These are phyloP conservation scores for Zaprionus gabonicus DNA, from an alignment of 1,140 invertebrate genomes.

Conservation along the genomic window DNA sequence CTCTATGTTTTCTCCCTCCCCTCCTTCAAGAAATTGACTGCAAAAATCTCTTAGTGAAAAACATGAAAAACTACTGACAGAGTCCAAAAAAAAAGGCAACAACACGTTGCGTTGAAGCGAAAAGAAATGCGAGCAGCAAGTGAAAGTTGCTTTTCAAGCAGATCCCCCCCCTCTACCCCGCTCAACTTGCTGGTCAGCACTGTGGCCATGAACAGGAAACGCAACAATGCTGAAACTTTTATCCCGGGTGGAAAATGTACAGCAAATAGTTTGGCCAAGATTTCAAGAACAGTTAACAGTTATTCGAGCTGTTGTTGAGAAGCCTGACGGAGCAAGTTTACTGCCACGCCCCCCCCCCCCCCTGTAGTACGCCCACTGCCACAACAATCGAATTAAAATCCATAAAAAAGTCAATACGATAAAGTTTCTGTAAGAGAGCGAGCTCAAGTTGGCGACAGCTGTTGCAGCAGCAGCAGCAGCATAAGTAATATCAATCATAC, in stretches of 20 bases:
- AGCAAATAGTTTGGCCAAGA: slow-evolving; percentile 53
- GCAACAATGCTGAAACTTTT: slow-evolving; percentile 65
- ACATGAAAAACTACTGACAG: slow-evolving; percentile 35
- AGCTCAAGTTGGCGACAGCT: slow-evolving; percentile 20
- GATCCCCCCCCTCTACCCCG: not conserved
- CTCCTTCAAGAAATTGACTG: slow-evolving; percentile 27
- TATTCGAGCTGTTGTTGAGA: slow-evolving; percentile 26
- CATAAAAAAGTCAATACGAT: slow-evolving; percentile 65
- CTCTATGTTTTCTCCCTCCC: not conserved
- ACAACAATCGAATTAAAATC: slow-evolving; percentile 62
- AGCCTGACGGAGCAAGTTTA: slow-evolving; percentile 20
- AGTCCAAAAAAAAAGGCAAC: slow-evolving; percentile 1
- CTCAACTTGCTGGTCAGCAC: slow-evolving; percentile 9
- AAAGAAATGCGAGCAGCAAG: slow-evolving; percentile 58
- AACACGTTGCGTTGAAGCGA: slow-evolving; percentile 55
- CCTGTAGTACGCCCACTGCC: not conserved
- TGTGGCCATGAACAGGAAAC: slow-evolving; percentile 40
- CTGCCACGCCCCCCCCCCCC: not conserved
- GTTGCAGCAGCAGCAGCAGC: slow-evolving; percentile 30
- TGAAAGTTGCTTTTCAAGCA: slow-evolving; percentile 50
- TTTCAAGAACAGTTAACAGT: slow-evolving; percentile 38
- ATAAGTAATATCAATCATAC: slow-evolving; percentile 73
- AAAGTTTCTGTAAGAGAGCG: slow-evolving; percentile 28
- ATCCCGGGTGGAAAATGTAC: slow-evolving; percentile 20
- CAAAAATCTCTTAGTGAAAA: slow-evolving; percentile 16